Base-by-base conservation (phyloP, 1,140 invertebrate genomes). In the Tetramorium parvispinum region DNA sequence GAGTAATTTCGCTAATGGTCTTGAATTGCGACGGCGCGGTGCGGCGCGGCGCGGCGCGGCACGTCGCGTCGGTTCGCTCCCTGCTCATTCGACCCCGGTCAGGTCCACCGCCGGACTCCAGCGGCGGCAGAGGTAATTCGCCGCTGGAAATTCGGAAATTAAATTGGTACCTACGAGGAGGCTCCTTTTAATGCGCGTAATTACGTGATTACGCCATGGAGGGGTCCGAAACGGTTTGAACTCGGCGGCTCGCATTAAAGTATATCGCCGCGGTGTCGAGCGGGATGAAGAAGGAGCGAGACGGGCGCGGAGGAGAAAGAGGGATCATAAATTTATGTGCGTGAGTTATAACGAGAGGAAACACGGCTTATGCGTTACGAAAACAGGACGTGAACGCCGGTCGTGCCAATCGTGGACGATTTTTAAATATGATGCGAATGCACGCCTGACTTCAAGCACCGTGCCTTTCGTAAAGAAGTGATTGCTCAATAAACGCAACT, bases 1-100 rank as follows among this genome's bases (percentile, higher is more conserved):
- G 90, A 93, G 93, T 92, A 93, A 93, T 93, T 94, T 93, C 89
- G 92, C 92, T 93, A 93, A 93, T 93, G 93, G 93, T 85, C 88
- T 90, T 92, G 92, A 93, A 93, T 93, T 93, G 92, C 92, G 88
- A 91, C 87, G 88, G 71, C 88, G 85, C 32, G 77, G 77, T 7
- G 8, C 21, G 83, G 8, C 40, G 83, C 65, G 43, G 43, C 43
- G 43, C 46, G 46, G 59, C 70, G 63, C n/a, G 46, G 59, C 70
- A 49, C 24, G 83, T 57, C 55, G 85, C 71, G 79, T 83, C 68
- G 43, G 82, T 63, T 49, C 55, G 83, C 27, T 75, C 57, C 76
- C 73, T 55, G 46, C 75, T 49, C 71, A 11, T 51, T 73, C 79
- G 79, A 73, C 68, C 57, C 27, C 51, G 65, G 18, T 43, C 37